Evolutionary conservation across 2,797 vertebrate genomes (phyloP), one percentile per base, ranked within the genome.

Genomic region (Morus bassanus): DNA sequence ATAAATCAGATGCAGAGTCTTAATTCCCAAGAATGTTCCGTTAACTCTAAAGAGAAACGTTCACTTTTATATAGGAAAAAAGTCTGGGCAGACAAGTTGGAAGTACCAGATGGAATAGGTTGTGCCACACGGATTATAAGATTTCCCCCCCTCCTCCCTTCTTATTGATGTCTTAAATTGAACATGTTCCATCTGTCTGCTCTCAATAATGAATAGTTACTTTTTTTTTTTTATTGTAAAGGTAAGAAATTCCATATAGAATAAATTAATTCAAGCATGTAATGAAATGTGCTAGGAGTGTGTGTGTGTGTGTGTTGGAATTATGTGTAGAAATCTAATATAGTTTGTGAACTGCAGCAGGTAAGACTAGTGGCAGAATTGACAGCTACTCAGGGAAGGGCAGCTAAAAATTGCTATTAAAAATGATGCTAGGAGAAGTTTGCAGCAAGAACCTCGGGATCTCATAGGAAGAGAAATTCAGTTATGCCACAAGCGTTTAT

Each of bases 111-210:
- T 98, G 98, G 98, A 96, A 97, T 96, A 97, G 97, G 93, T 97
- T 97, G 90, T 97, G 97, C 97, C 97, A 98, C 98, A 97, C 94
- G 92, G 98, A 97, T 97, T 98, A 96, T 96, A 97, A 96, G 96
- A 97, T 97, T 96, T 88, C 76, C 88, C 89, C 92, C 89, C 79
- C 96, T 69, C 60, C 88, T 59, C 70, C 93, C 46, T 96, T 96
- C 96, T 98, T 97, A 97, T 98, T 98, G 98, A 98, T 98, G 97
- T 97, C 98, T 98, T 97, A 97, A 97, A 97, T 97, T 97, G 97
- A 98, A 98, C 97, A 97, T 95, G 97, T 98, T 98, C 98, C 97
- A 98, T 98, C 97, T 98, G 98, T 98, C 98, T 97, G 97, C 97
- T 98, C 95, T 97, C 97, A 97, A 93, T 98, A 98, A 98, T 98